Percentiles rank a stretch among this genome's conserved stretches.
Conservation (phyloP, 2,888 invertebrate genomes). For the Agrochola lota region DNA sequence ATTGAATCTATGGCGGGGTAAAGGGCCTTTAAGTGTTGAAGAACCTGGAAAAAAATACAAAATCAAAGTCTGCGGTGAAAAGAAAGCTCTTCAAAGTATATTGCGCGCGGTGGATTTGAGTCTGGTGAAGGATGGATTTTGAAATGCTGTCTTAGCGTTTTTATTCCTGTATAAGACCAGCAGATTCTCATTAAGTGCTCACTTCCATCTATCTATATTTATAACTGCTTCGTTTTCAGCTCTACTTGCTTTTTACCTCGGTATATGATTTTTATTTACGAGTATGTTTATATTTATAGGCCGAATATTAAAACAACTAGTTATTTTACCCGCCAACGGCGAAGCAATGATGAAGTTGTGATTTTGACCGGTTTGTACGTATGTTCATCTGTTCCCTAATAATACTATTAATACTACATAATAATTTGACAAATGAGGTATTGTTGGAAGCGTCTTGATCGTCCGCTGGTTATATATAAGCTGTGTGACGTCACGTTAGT, state of each 20-base stretch:
- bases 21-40: conserved; percentile 82
- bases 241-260: neutral
- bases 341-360: too few species aligned
- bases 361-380: too few species aligned
- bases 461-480: too few species aligned
- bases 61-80: conserved; percentile 76
- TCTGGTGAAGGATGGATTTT: conserved; percentile 49
- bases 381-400: too few species aligned
- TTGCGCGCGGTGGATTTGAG: conserved; percentile 64
- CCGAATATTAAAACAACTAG: neutral
- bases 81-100: conserved; percentile 72
- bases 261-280: neutral
- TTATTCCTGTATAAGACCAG: conserved; percentile 5
- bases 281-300: neutral
- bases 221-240: neutral
- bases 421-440: too few species aligned
- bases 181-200: neutral
- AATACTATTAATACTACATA: too few species aligned
- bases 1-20: conserved; percentile 81
- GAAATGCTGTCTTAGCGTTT: conserved; percentile 47
- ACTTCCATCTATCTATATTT: neutral
- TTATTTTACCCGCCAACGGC: neutral
- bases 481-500: too few species aligned
- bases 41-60: conserved; percentile 78
- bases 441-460: too few species aligned